Conservation (phyloP, 2,797 vertebrate genomes). For the Pseudopleuronectes americanus region DNA sequence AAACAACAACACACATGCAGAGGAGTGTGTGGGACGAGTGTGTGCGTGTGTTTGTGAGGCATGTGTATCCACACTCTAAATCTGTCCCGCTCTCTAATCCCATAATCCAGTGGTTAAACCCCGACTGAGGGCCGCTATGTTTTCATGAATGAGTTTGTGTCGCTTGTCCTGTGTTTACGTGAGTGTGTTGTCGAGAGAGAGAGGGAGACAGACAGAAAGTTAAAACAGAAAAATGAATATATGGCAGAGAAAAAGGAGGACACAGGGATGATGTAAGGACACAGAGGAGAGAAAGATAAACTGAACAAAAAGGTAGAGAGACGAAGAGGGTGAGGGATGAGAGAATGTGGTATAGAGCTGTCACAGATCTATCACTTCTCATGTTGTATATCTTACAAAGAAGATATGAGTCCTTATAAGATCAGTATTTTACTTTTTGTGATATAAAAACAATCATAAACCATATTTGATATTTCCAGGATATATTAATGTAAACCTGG, state of each 20-base stretch:
- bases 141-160: constrained; percentile 71
- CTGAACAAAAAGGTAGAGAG: not conserved
- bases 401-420: too few species aligned
- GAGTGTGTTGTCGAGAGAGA: constrained; percentile 15
- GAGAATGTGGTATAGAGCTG: not conserved
- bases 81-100: constrained; percentile 69
- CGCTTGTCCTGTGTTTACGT: constrained; percentile 42
- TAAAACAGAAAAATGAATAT: too few species aligned
- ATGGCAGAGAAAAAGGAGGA: not conserved
- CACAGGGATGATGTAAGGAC: not conserved
- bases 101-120: constrained; percentile 72
- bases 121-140: constrained; percentile 55
- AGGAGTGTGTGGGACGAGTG: constrained; percentile 16
- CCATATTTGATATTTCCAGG: too few species aligned
- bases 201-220: not conserved
- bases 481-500: too few species aligned
- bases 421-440: too few species aligned
- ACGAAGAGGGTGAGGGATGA: not conserved
- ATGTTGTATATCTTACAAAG: too few species aligned
- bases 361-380: too few species aligned
- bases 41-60: constrained; percentile 13
- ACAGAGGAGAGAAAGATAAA: not conserved
- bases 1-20: constrained; percentile 9
- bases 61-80: constrained; percentile 48
- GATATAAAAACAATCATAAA: too few species aligned